These are phyloP conservation scores for Furcula furcula DNA, from an alignment of 2,888 invertebrate genomes.

Conservation along the genomic window DNA sequence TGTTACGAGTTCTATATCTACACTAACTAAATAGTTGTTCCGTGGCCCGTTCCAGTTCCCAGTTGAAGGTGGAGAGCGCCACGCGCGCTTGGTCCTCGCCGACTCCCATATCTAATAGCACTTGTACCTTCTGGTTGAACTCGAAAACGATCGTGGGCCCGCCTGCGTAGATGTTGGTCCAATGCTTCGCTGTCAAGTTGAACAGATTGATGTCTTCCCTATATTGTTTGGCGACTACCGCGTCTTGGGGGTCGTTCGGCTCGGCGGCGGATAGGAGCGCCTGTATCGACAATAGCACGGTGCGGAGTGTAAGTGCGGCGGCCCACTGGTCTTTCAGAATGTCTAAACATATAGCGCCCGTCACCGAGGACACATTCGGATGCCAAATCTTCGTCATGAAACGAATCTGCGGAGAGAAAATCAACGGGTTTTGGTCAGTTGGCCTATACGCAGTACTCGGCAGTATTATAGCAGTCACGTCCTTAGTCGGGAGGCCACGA, in stretches of 20 bases:
- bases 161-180: constrained; percentile 97
- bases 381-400: constrained; percentile 99
- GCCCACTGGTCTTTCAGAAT: constrained; percentile 99
- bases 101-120: constrained; percentile 96
- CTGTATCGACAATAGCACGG: constrained; percentile 97
- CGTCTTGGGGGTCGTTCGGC: constrained; percentile 97
- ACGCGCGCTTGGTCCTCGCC: constrained; percentile 94
- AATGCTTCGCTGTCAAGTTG: constrained; percentile 95
- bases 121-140: constrained; percentile 92
- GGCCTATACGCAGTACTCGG: too few species aligned
- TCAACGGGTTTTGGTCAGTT: too few species aligned
- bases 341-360: constrained; percentile 98
- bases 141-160: constrained; percentile 84
- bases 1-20: constrained; percentile 12
- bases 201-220: constrained; percentile 94
- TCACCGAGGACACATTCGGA: constrained; percentile 99
- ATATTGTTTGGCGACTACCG: constrained; percentile 98
- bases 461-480: too few species aligned
- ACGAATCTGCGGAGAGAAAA: constrained; percentile 86
- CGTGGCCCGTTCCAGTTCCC: constrained; percentile 96
- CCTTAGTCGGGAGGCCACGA: too few species aligned
- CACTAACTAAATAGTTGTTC: constrained; percentile 82
- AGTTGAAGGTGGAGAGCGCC: constrained; percentile 94
- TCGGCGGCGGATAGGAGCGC: constrained; percentile 95
- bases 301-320: constrained; percentile 98